phyloP scores from a whole-genome alignment of 2,113 vertebrate genomes.

The Dasyornis broadbenti region DNA sequence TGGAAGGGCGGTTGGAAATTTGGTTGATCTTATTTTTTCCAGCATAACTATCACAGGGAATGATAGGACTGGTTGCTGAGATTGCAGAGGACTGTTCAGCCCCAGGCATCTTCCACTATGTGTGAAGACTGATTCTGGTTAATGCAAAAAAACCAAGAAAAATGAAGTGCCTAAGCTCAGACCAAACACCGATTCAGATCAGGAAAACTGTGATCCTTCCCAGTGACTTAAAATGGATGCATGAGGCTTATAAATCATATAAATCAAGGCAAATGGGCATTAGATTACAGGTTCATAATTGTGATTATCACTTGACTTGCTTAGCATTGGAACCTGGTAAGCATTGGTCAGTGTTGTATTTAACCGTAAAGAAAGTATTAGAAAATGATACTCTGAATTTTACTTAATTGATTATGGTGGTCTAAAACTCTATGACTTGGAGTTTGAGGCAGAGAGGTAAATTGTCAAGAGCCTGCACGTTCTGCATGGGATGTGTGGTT shows the following conservation, averaged over 20 bases:
- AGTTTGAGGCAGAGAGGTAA: not conserved
- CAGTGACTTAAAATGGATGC: not conserved
- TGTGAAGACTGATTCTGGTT: not conserved
- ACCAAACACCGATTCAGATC: not conserved
- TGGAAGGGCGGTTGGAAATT: not conserved
- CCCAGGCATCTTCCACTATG: not conserved
- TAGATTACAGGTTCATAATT: not conserved
- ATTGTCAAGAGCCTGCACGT: not conserved
- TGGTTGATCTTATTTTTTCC: not conserved
- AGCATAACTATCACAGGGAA: not conserved
- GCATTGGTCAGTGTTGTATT: not conserved
- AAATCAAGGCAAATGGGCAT: not conserved
- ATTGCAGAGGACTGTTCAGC: not conserved
- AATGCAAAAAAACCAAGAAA: not conserved
- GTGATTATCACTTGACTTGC: not conserved
- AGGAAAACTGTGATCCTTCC: not conserved
- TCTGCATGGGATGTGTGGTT: not conserved
- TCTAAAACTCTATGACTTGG: not conserved
- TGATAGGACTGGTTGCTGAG: not conserved
- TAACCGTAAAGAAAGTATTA: not conserved
- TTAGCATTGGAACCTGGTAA: not conserved
- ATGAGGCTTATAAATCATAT: fast-evolving
- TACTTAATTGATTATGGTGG: not conserved
- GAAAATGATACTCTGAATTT: not conserved
- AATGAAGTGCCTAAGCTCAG: not conserved